A percentile compares a stretch with the other conserved stretches of the same genome.
Conservation (phyloP, 2,888 invertebrate species). For the Rhingia campestris region DNA sequence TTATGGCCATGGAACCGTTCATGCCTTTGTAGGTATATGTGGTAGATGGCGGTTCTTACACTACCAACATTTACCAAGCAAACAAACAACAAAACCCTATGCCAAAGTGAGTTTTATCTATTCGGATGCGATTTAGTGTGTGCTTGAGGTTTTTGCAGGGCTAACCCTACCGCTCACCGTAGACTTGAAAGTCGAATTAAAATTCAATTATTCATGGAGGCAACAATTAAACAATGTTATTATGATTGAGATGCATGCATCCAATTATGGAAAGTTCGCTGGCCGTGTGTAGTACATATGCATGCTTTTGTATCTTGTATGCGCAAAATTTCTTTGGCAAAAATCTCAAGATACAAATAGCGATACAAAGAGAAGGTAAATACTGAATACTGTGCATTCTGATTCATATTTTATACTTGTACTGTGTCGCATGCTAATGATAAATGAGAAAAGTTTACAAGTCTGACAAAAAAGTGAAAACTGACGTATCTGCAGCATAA, state of each 20-base stretch:
- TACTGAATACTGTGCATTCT: constrained; percentile 25
- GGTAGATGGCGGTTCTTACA: constrained; percentile 17
- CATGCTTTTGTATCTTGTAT: not conserved
- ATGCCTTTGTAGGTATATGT: constrained; percentile 27
- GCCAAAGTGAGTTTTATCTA: not conserved
- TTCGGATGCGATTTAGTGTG: constrained; percentile 23
- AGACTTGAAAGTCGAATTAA: not conserved
- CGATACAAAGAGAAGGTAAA: constrained; percentile 21
- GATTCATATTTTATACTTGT: constrained; percentile 20
- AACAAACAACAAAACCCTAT: constrained; percentile 28
- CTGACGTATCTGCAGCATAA: constrained; percentile 10
- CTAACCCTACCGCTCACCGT: not conserved
- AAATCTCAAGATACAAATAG: constrained; percentile 28
- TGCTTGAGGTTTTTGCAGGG: constrained; percentile 23
- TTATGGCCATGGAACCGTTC: constrained; percentile 53
- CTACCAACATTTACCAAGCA: constrained; percentile 12
- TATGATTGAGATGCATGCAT: constrained; percentile 21
- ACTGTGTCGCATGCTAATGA: constrained; percentile 50
- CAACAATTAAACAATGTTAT: not conserved
- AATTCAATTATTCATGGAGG: not conserved
- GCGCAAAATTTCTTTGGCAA: not conserved
- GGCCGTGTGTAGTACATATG: not conserved
- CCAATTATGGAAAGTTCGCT: constrained; percentile 37
- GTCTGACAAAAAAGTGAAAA: constrained; percentile 53
- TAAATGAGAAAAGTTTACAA: constrained; percentile 60